Percentiles rank a stretch among this genome's conserved stretches.
Evolutionary conservation across 2,797 vertebrate genomes (phyloP).

Genomic region (Crocidura indochinensis): DNA sequence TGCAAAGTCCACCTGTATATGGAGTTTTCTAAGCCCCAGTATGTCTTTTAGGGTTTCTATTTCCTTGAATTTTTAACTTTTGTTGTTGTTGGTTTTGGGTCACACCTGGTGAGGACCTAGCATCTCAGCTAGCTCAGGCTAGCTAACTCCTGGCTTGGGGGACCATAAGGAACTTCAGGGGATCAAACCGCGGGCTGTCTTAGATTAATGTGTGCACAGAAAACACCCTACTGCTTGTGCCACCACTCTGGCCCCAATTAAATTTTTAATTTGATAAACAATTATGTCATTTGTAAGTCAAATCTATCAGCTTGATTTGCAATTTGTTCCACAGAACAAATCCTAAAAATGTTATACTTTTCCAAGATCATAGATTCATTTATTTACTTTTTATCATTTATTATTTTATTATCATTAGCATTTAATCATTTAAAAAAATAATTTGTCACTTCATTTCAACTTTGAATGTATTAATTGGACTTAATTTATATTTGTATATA

Average conservation of each 20-base stretch:
- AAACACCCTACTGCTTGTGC: no score
- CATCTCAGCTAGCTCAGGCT: no score
- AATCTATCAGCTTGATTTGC: neutral
- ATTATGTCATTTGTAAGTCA: conserved; percentile 27
- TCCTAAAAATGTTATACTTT: conserved; percentile 22
- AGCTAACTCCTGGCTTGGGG: no score
- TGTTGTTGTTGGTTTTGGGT: no score
- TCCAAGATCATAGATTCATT: neutral
- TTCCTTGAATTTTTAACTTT: conserved; percentile 11
- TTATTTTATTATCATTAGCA: neutral
- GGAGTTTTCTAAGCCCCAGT: neutral
- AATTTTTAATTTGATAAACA: neutral
- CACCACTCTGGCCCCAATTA: no score
- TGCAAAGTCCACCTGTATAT: no score
- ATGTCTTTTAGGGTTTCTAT: neutral
- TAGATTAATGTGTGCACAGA: no score
- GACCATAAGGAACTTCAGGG: no score
- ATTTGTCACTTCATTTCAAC: conserved; percentile 6
- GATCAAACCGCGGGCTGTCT: no score
- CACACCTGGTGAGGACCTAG: no score
- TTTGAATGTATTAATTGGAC: conserved; percentile 20
- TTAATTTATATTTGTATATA: neutral
- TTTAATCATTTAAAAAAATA: neutral
- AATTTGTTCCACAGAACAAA: conserved; percentile 22
- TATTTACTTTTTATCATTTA: neutral